Evolutionary conservation across 2,797 vertebrate genomes (phyloP).

Genomic region (Podargus strigoides): DNA sequence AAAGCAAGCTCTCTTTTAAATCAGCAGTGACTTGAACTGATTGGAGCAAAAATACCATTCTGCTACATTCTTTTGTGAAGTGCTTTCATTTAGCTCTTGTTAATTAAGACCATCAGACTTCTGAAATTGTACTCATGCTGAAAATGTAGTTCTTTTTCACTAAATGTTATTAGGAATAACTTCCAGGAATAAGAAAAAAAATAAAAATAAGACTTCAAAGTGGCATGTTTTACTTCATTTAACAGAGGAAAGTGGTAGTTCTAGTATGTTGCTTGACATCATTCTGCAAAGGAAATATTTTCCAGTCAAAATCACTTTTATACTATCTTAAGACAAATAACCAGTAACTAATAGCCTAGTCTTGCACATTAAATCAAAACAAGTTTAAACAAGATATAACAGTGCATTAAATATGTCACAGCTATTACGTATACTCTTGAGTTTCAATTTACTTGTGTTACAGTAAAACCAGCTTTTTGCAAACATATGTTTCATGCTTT

Average conservation of each 20-base stretch:
- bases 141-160: neutral
- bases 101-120: neutral
- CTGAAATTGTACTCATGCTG: neutral
- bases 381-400: neutral
- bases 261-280: neutral
- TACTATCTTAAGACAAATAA: neutral
- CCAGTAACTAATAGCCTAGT: neutral
- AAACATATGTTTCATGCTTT: neutral
- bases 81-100: neutral
- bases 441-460: neutral
- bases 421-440: neutral
- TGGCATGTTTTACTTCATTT: neutral
- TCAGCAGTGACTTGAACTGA: slow-evolving; percentile 50
- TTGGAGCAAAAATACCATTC: slow-evolving; percentile 3
- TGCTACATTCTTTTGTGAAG: neutral
- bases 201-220: neutral
- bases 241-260: neutral
- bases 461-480: neutral
- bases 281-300: neutral
- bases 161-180: neutral
- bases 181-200: neutral
- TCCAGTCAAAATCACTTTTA: neutral
- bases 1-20: slow-evolving; percentile 34
- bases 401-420: neutral
- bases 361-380: neutral